These are phyloP conservation scores for Melanotaenia maccullochi DNA, from an alignment of 2,797 vertebrate genomes.

Conservation along the genomic window DNA sequence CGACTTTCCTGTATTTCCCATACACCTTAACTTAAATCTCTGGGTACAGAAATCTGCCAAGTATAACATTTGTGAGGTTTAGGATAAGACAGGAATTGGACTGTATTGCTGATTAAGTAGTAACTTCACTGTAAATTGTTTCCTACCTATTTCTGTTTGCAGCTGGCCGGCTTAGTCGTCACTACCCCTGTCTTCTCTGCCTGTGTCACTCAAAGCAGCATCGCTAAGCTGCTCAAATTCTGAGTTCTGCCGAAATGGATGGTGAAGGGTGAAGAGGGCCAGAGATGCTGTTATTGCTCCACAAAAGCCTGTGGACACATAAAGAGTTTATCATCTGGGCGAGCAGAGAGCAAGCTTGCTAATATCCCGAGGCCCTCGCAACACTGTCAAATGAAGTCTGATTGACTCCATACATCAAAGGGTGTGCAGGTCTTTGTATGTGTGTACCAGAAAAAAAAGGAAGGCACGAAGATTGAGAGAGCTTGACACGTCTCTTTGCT, in stretches of 20 bases:
- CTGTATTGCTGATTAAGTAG: slow-evolving; percentile 5
- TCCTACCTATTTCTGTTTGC: background rate
- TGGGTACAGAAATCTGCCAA: background rate
- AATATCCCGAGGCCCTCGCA: slow-evolving; percentile 65
- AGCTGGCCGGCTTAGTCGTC: slow-evolving; percentile 2
- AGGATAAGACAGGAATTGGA: background rate
- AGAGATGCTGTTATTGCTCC: slow-evolving; percentile 61
- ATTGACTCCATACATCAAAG: slow-evolving; percentile 76
- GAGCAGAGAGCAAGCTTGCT: slow-evolving; percentile 54
- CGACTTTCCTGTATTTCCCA: no score
- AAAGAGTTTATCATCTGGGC: slow-evolving; percentile 67
- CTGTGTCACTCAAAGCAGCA: background rate
- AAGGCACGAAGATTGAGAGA: slow-evolving; percentile 7
- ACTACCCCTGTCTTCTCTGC: background rate
- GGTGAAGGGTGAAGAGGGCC: slow-evolving; percentile 41
- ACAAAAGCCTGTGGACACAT: slow-evolving; percentile 66
- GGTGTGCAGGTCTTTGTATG: slow-evolving; percentile 2
- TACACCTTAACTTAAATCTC: background rate
- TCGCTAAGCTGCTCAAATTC: slow-evolving; percentile 3
- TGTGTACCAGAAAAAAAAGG: slow-evolving; percentile 12
- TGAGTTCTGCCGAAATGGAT: slow-evolving; percentile 46
- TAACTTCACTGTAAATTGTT: background rate
- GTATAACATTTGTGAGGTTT: background rate
- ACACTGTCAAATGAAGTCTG: slow-evolving; percentile 63
- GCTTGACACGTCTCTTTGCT: slow-evolving; percentile 16